Evolutionary conservation across 2,113 vertebrate species (phyloP).

Genomic region (Strigops habroptila): DNA sequence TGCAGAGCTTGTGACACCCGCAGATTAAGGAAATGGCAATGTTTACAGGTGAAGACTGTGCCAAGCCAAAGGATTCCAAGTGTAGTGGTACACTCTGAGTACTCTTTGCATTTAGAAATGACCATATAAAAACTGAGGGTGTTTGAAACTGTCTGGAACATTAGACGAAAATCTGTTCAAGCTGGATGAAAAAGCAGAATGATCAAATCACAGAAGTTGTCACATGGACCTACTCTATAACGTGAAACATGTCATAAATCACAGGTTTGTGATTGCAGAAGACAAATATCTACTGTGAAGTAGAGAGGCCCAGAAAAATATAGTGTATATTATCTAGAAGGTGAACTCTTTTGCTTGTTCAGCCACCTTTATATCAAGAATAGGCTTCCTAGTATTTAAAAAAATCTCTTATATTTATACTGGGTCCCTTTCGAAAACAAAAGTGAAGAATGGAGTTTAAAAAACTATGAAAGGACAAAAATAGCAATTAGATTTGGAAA

Average conservation of each 20-base stretch:
- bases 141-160: background rate
- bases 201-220: background rate
- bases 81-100: fast-evolving
- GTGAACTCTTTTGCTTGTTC: background rate
- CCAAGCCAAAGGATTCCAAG: background rate
- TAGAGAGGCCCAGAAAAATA: background rate
- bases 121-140: background rate
- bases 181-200: background rate
- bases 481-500: background rate
- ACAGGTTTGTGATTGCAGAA: background rate
- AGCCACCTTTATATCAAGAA: background rate
- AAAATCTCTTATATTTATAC: background rate
- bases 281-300: background rate
- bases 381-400: background rate
- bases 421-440: background rate
- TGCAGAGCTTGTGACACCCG: background rate
- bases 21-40: background rate
- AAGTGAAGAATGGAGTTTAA: background rate
- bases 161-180: background rate
- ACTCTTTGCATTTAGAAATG: background rate
- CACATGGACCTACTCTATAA: background rate
- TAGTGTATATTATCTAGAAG: background rate
- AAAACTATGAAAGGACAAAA: background rate
- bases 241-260: background rate
- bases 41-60: background rate